These are phyloP conservation scores for Pseudochirops cupreus DNA, from an alignment of 2,797 vertebrate genomes.

Conservation along the genomic window DNA sequence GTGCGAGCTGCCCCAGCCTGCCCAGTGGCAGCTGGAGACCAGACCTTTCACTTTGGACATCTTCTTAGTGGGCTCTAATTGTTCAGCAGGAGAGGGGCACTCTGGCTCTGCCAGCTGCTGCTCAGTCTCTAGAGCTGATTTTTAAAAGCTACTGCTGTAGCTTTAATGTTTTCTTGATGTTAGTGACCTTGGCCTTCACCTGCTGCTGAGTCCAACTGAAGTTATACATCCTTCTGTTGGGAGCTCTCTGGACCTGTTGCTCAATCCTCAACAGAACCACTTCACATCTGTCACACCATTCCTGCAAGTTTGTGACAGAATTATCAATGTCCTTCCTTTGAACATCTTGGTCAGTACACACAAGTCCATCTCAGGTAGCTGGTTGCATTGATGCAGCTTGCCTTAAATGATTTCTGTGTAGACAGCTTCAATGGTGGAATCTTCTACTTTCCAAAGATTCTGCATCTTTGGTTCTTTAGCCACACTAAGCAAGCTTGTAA, in stretches of 20 bases:
- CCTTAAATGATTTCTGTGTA: constrained; percentile 99
- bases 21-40: constrained; percentile 90
- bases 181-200: constrained; percentile 89
- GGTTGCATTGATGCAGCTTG: constrained; percentile 98
- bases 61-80: constrained; percentile 88
- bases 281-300: constrained; percentile 93
- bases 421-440: constrained; percentile 98
- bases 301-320: constrained; percentile 97
- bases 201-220: constrained; percentile 86
- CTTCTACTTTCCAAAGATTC: constrained; percentile 97
- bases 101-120: constrained; percentile 88
- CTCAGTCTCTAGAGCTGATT: constrained; percentile 88
- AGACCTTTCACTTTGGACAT: constrained; percentile 91
- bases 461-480: constrained; percentile 98
- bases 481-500: constrained; percentile 92
- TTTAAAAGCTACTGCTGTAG: constrained; percentile 81
- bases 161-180: constrained; percentile 90
- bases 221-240: constrained; percentile 88
- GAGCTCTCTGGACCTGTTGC: constrained; percentile 89
- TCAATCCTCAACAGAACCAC: constrained; percentile 88
- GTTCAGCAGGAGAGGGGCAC: constrained; percentile 86
- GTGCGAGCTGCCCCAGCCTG: constrained; percentile 77
- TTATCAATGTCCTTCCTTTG: constrained; percentile 97
- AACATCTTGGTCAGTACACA: constrained; percentile 98
- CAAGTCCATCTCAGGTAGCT: constrained; percentile 98